A percentile compares a stretch with the other conserved stretches of the same genome.
Conservation (phyloP, 2,888 invertebrate genomes). For the Teleiodes luculella region DNA sequence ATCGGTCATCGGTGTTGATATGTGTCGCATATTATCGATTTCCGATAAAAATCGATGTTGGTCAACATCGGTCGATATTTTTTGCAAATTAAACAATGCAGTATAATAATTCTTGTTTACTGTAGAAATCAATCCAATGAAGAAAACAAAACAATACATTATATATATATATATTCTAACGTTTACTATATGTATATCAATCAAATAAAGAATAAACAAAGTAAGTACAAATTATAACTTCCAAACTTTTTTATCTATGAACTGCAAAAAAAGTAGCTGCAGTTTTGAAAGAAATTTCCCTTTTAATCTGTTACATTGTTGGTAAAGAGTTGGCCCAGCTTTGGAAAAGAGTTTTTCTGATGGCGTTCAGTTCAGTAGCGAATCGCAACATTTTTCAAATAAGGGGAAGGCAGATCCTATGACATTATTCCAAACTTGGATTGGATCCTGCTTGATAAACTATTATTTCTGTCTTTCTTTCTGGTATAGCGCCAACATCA, state of each 20-base stretch:
- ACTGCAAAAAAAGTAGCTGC: conserved; percentile 17
- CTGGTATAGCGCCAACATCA: too few relatives aligned
- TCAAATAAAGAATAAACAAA: neutral
- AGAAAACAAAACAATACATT: too few relatives aligned
- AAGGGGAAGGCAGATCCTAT: neutral
- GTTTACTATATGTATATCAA: too few relatives aligned
- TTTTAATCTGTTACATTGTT: conserved; percentile 19
- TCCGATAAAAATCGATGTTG: neutral
- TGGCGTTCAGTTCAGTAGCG: neutral
- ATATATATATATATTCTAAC: too few relatives aligned
- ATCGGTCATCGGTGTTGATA: neutral
- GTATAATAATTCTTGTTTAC: neutral
- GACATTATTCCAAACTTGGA: conserved; percentile 3
- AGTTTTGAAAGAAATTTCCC: conserved; percentile 19
- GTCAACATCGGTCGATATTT: neutral
- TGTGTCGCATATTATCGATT: neutral
- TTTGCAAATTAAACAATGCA: neutral
- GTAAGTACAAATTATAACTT: neutral
- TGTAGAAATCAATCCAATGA: too few relatives aligned
- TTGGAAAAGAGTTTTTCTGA: conserved; percentile 11
- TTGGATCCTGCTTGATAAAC: neutral
- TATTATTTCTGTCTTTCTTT: too few relatives aligned
- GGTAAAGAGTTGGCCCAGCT: conserved; percentile 16
- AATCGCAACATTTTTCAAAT: neutral
- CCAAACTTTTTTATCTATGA: neutral